Base-by-base conservation (phyloP, 2,888 invertebrate species). In the Conistra vaccinii region DNA sequence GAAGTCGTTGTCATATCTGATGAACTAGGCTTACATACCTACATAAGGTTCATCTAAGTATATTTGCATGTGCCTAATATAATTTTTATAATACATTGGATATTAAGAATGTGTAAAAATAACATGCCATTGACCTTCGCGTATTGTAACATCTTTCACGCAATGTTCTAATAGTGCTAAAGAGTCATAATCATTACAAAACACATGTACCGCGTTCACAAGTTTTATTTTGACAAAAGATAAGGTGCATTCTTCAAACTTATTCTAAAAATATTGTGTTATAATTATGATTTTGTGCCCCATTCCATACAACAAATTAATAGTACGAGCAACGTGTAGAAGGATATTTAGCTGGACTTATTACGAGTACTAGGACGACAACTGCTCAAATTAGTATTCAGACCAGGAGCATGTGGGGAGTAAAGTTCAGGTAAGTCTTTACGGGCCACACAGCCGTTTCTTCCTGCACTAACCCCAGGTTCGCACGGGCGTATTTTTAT, bases 121-220 rank as follows among this genome's bases (percentile, higher is more conserved):
- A 62, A 12, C 12, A 23, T 69, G 66, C 51, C 76, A 79, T 80
- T 76, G 75, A 80, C 57, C 78, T 78, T 79, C 53, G 26, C 5
- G 29, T 20, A 14, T 35, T 39, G 26, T 29, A 5, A 29, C 35
- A 55, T 62, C n/a, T 76, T 48, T 55, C 53, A 62, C 45, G 29
- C 61, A 48, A 62, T 1, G 20, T 20, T 78, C 26, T 60, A 67
- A 69, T 53, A 62, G 57, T n/a, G 60, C 70, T 76, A 80, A 80
- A 58, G 26, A 45, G 42, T 53, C n/a, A 57, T 53, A 75, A 29
- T 65, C 26, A 14, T 77, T 55, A 55, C 53, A 55, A 55, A 66
- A 77, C 45, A 42, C 48, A 14, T 26, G 23, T 23, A 39, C 69
- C 9, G 48, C 23, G 76, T 48, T 32, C 55, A 51, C 61, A 66